Percentiles rank a stretch among this genome's conserved stretches.
Conservation (phyloP, 2,797 vertebrate species). For the Alca torda region DNA sequence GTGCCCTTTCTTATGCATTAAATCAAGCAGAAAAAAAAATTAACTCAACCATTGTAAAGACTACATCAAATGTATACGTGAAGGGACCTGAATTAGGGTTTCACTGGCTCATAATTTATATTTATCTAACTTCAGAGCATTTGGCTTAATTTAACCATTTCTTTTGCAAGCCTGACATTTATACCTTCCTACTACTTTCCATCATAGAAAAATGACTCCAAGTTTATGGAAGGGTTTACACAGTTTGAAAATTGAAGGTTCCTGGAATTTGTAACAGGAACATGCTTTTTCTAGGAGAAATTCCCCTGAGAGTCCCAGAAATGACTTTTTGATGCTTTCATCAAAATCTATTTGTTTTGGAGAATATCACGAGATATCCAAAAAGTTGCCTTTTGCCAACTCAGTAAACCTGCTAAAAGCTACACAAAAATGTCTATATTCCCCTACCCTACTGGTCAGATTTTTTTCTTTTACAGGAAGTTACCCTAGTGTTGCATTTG, state of each 20-base stretch:
- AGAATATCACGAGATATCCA: not conserved
- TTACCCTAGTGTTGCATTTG: not conserved
- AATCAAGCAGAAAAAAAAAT: not conserved
- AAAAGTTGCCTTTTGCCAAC: not conserved
- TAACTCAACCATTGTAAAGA: not conserved
- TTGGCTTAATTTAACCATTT: not conserved
- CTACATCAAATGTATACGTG: not conserved
- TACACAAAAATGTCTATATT: not conserved
- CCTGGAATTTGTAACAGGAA: not conserved
- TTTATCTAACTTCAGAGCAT: not conserved
- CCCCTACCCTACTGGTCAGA: not conserved
- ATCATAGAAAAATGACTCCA: not conserved
- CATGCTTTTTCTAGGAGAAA: not conserved
- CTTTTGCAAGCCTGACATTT: not conserved
- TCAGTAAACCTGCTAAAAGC: not conserved
- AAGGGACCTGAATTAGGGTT: not conserved
- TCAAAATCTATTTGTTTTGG: not conserved
- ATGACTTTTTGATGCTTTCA: not conserved
- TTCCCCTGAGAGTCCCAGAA: not conserved
- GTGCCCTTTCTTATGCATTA: not conserved
- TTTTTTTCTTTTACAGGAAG: not conserved
- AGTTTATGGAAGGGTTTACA: not conserved
- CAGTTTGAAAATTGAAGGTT: not conserved
- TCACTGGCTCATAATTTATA: not conserved
- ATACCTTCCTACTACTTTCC: not conserved